phyloP scores from a whole-genome alignment of 2,888 invertebrate genomes.

The Diaprepes abbreviatus region DNA sequence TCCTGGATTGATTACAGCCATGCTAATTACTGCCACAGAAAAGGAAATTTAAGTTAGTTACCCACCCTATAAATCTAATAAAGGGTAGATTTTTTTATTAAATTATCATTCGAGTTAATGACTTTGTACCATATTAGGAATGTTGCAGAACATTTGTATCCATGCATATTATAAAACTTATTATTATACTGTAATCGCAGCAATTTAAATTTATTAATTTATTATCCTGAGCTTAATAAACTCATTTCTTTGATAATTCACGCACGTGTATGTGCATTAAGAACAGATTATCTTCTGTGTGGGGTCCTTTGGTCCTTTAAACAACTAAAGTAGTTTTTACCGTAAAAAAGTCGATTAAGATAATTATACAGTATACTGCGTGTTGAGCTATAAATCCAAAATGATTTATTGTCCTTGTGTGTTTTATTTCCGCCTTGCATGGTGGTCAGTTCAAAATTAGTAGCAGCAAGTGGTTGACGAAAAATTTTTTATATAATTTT shows the following conservation, averaged over 20 bases:
- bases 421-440: conserved; percentile 9
- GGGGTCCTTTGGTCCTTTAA: conserved; percentile 29
- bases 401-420: conserved; percentile 47
- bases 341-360: conserved; percentile 53
- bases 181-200: conserved; percentile 6
- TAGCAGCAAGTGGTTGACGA: no score
- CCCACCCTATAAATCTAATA: no score
- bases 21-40: no score
- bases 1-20: no score
- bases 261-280: conserved; percentile 33
- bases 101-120: conserved; percentile 5
- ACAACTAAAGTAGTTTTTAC: conserved; percentile 36
- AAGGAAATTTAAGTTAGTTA: no score
- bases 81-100: background rate
- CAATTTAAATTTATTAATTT: conserved; percentile 17
- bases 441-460: background rate
- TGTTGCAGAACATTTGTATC: background rate
- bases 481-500: no score
- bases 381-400: conserved; percentile 49
- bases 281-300: conserved; percentile 30
- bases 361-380: conserved; percentile 51
- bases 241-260: conserved; percentile 29
- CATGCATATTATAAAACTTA: background rate
- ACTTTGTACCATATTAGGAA: conserved; percentile 16
- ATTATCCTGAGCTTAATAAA: conserved; percentile 9